Evolutionary conservation across 1,140 invertebrate genomes (phyloP).

Genomic region (Bombyx mori): DNA sequence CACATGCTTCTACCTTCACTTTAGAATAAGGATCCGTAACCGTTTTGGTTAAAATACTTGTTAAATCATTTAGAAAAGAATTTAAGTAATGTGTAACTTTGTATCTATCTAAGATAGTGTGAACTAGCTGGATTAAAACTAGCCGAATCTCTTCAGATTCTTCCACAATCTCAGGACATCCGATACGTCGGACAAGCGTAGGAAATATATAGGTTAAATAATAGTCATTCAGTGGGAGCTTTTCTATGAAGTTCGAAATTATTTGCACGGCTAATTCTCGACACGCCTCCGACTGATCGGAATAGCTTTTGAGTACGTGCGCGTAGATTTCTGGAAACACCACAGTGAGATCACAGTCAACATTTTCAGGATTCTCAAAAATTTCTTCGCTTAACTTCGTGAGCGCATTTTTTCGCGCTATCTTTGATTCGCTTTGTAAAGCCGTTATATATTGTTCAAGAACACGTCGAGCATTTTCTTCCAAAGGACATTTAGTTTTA

Average conservation of each 20-base stretch:
- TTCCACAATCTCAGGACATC: constrained; percentile 83
- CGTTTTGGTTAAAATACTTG: constrained; percentile 80
- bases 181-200: constrained; percentile 81
- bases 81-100: constrained; percentile 67
- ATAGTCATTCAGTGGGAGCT: constrained; percentile 72
- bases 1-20: constrained; percentile 84
- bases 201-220: constrained; percentile 84
- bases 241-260: constrained; percentile 53
- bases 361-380: constrained; percentile 41
- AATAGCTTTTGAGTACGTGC: constrained; percentile 58
- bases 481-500: constrained; percentile 24
- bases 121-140: constrained; percentile 76
- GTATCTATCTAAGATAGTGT: constrained; percentile 77
- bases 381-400: constrained; percentile 52
- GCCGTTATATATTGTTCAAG: constrained; percentile 44
- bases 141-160: constrained; percentile 89
- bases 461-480: constrained; percentile 36
- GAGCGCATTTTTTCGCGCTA: constrained; percentile 43
- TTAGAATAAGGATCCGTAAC: constrained; percentile 83
- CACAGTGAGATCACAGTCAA: constrained; percentile 42
- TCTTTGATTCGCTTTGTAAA: constrained; percentile 59
- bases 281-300: constrained; percentile 56
- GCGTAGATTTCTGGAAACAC: constrained; percentile 61
- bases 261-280: constrained; percentile 48
- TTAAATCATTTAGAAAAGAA: constrained; percentile 82